Evolutionary conservation across 37 sponge, comb jelly and placozoan species (phyloP), one percentile per base, ranked within the genome.

Genomic region (Corticium candelabrum): DNA sequence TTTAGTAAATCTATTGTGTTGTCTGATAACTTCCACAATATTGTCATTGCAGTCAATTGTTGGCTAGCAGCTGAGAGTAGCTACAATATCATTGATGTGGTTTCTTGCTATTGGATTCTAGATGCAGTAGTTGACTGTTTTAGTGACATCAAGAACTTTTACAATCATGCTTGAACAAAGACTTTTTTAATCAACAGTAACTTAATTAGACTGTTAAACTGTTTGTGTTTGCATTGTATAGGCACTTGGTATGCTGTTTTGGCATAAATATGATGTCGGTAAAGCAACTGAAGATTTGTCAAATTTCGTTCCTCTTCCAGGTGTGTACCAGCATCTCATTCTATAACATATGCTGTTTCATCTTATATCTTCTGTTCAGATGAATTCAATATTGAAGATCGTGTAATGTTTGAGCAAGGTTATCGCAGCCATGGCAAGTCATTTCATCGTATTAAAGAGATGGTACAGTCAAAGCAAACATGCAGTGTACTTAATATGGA

Each of bases 181-280:
- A 43, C 11, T 43, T 11, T 5, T 11, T 43, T 5, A 43, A 43
- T 27, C 15, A 27, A 31, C 7, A 11, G 21, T n/a, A 71, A 71
- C 7, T 11, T 27, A 71, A 5, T 5, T 35, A 71, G 74, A 71
- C n/a, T n/a, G n/a, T n/a, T n/a, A n/a, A n/a, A n/a, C n/a, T n/a
- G n/a, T n/a, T n/a, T n/a, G n/a, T n/a, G n/a, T n/a, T n/a, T n/a
- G 11, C 21, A 27, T 3, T 11, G 68, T 38, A 0, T 83, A 92
- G 85, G 93, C 93, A 27, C 74, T 92, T 77, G 93, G 93, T 1
- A 75, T 92, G 62, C 87, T 92, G 30, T 92, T 75, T 69, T 89
- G 82, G 84, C 86, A 89, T 72, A 69, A 84, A 11, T 89, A 86
- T 41, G 75, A 81, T 73, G 76, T 86, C 37, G 77, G 79, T 34